Percentiles rank a stretch among this genome's conserved stretches.
These are phyloP conservation scores for Philypnodon macrostomus DNA, from an alignment of 2,797 vertebrate genomes.

Conservation along the genomic window DNA sequence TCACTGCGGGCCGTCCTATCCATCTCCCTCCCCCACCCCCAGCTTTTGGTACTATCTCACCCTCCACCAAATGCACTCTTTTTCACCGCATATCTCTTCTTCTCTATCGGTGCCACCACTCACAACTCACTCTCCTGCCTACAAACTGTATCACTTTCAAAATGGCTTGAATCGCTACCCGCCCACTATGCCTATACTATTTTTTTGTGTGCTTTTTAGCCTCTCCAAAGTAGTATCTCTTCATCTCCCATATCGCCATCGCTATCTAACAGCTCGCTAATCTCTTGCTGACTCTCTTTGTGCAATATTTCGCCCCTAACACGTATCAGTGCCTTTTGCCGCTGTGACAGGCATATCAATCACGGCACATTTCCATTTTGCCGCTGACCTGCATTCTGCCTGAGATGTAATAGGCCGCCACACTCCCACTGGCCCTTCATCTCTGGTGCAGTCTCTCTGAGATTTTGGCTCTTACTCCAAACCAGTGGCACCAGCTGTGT, in stretches of 20 bases:
- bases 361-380: constrained; percentile 61
- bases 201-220: constrained; percentile 37
- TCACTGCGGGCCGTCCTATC: no score
- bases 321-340: constrained; percentile 43
- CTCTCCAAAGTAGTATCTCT: constrained; percentile 50
- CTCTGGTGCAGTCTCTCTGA: constrained; percentile 52
- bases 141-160: constrained; percentile 66
- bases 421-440: constrained; percentile 57
- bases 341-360: constrained; percentile 56
- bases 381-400: constrained; percentile 63
- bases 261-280: constrained; percentile 45
- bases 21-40: constrained; percentile 75
- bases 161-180: constrained; percentile 64
- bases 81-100: constrained; percentile 61
- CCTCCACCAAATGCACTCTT: constrained; percentile 52
- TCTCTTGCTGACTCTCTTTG: constrained; percentile 44
- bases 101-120: no score
- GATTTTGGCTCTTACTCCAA: constrained; percentile 52
- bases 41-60: constrained; percentile 54
- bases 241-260: constrained; percentile 46
- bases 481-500: constrained; percentile 59
- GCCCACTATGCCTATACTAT: constrained; percentile 50
- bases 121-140: constrained; percentile 62
- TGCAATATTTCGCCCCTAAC: constrained; percentile 38
- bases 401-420: constrained; percentile 46